Percentiles rank a stretch among this genome's conserved stretches.
These are phyloP conservation scores for Scalopus aquaticus DNA, from an alignment of 2,113 vertebrate genomes.

Conservation along the genomic window DNA sequence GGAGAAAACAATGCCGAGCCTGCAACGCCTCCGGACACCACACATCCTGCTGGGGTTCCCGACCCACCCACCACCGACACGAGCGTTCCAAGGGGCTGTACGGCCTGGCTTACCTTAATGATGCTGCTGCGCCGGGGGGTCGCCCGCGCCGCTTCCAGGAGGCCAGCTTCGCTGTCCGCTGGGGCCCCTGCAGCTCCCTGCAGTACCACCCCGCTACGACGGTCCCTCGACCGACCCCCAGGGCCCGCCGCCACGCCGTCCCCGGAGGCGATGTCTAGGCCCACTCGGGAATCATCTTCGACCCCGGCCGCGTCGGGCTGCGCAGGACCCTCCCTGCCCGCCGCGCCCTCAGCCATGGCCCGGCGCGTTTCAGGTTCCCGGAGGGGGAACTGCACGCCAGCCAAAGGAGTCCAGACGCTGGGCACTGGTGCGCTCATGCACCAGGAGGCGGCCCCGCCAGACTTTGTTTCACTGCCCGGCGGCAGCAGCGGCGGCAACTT, in stretches of 20 bases:
- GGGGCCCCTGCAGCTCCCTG: conserved; percentile 77
- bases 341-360: conserved; percentile 82
- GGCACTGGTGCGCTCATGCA: conserved; percentile 36
- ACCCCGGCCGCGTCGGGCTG: conserved; percentile 74
- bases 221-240: conserved; percentile 84
- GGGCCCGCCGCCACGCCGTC: conserved; percentile 77
- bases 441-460: conserved; percentile 36
- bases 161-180: conserved; percentile 84
- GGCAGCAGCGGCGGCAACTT: conserved; percentile 59
- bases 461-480: conserved; percentile 69
- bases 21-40: background rate
- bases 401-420: background rate
- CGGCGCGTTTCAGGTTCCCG: conserved; percentile 39
- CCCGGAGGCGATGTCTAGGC: conserved; percentile 80
- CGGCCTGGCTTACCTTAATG: conserved; percentile 91
- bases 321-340: conserved; percentile 57
- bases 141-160: conserved; percentile 90
- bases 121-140: conserved; percentile 96
- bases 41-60: background rate
- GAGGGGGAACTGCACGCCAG: background rate
- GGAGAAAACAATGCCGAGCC: conserved; percentile 57
- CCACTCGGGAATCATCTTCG: conserved; percentile 87
- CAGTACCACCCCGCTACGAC: conserved; percentile 89
- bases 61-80: background rate
- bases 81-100: too few relatives aligned